These are phyloP conservation scores for Crocodylus rhombifer DNA, from an alignment of 2,797 vertebrate species.

Conservation along the genomic window DNA sequence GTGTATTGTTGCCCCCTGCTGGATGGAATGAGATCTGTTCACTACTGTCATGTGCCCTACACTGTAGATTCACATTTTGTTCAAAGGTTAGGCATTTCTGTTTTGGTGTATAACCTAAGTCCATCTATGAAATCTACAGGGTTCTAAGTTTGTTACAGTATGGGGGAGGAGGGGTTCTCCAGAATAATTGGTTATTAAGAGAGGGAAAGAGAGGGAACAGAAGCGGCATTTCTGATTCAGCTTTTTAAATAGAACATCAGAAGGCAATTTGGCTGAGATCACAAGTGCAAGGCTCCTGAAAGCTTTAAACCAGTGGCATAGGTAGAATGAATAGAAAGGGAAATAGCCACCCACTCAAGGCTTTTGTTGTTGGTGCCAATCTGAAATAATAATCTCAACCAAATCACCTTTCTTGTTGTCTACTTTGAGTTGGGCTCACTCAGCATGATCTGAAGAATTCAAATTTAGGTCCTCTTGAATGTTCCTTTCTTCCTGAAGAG, in stretches of 20 bases:
- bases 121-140: background rate
- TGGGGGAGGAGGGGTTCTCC: background rate
- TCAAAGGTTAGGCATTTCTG: background rate
- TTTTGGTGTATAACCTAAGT: background rate
- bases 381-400: background rate
- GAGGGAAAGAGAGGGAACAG: background rate
- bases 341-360: background rate
- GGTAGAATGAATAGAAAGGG: constrained; percentile 12
- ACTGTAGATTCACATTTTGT: background rate
- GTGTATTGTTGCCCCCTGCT: background rate
- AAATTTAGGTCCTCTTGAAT: background rate
- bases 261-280: background rate
- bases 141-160: background rate
- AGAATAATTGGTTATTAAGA: background rate
- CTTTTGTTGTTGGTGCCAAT: background rate
- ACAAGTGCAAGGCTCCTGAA: background rate
- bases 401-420: background rate
- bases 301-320: background rate
- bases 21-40: background rate
- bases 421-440: background rate
- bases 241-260: background rate
- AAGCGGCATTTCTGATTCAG: background rate
- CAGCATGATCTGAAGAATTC: background rate
- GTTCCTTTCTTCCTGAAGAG: background rate
- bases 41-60: background rate